A percentile compares a stretch with the other conserved stretches of the same genome.
Evolutionary conservation across 1,140 invertebrate species (phyloP).

Genomic region (Tetragonula clypearis): DNA sequence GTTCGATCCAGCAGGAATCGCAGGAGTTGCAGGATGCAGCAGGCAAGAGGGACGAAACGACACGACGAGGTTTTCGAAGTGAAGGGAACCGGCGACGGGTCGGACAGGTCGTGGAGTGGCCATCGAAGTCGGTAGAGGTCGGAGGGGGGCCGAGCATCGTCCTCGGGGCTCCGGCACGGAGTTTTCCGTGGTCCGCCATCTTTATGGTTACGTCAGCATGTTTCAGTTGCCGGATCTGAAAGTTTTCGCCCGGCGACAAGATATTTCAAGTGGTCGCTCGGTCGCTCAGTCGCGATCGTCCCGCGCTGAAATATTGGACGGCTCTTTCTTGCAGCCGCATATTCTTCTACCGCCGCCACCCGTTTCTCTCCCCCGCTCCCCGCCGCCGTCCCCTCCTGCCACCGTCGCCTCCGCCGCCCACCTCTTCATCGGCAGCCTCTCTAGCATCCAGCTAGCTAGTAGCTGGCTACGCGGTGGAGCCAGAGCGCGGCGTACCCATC

Average conservation of each 20-base stretch:
- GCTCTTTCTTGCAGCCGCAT: slow-evolving; percentile 76
- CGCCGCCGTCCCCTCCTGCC: neutral
- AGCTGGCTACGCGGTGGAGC: neutral
- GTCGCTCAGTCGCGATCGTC: slow-evolving; percentile 73
- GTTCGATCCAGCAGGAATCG: too few species aligned
- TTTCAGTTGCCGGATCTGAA: slow-evolving; percentile 77
- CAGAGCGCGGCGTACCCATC: slow-evolving; percentile 28
- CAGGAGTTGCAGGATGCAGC: neutral
- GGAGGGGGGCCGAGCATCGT: slow-evolving; percentile 25
- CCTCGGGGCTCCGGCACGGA: neutral
- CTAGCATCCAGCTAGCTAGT: neutral
- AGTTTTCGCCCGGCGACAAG: slow-evolving; percentile 78
- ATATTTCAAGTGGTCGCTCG: slow-evolving; percentile 79
- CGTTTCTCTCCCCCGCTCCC: neutral
- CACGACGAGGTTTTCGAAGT: slow-evolving; percentile 9
- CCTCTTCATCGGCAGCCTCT: slow-evolving; percentile 40
- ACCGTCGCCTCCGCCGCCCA: neutral
- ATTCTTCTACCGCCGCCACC: slow-evolving; percentile 58
- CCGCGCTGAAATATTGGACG: slow-evolving; percentile 79
- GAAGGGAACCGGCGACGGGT: slow-evolving; percentile 46
- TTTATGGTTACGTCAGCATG: slow-evolving; percentile 80
- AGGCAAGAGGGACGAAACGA: too few species aligned
- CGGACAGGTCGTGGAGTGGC: slow-evolving; percentile 53
- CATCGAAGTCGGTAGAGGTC: slow-evolving; percentile 37
- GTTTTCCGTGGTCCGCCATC: slow-evolving; percentile 65